A percentile compares a stretch with the other conserved stretches of the same genome.
Evolutionary conservation across 2,888 invertebrate species (phyloP).

Genomic region (Melanostoma scalare): DNA sequence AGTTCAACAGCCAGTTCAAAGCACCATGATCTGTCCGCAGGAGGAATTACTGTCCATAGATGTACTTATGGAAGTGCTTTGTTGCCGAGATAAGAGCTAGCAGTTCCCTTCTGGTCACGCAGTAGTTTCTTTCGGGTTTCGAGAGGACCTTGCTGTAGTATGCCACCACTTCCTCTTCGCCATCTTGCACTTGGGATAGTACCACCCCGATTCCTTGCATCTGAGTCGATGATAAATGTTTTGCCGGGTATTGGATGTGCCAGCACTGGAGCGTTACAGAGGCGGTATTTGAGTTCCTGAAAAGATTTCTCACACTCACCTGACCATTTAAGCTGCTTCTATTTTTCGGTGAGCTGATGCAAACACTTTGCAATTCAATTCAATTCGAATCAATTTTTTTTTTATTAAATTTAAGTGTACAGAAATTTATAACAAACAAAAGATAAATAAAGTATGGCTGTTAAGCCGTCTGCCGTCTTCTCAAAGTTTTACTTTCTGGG

Average conservation of each 20-base stretch:
- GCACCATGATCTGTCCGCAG: neutral
- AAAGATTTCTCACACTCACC: conserved; percentile 17
- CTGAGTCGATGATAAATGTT: conserved; percentile 44
- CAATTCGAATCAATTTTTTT: no score
- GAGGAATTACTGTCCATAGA: neutral
- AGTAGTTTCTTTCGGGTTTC: conserved; percentile 9
- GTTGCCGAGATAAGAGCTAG: neutral
- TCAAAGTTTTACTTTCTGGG: no score
- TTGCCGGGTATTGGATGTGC: conserved; percentile 32
- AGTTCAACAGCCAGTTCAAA: neutral
- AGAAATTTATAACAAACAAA: no score
- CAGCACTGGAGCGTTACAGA: conserved; percentile 22
- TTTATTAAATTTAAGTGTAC: no score
- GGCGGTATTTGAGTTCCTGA: conserved; percentile 5
- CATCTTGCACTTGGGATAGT: conserved; percentile 33
- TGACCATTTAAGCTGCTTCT: neutral
- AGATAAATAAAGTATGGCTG: no score
- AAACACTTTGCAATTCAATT: no score
- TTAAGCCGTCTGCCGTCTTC: no score
- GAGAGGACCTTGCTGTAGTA: conserved; percentile 40
- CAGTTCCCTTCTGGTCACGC: neutral
- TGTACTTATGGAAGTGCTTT: conserved; percentile 1
- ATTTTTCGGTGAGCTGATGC: neutral
- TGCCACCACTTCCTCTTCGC: conserved; percentile 35
- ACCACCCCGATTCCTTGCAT: conserved; percentile 49